phyloP scores from a whole-genome alignment of 2,113 vertebrate genomes.

The Anser cygnoides region DNA sequence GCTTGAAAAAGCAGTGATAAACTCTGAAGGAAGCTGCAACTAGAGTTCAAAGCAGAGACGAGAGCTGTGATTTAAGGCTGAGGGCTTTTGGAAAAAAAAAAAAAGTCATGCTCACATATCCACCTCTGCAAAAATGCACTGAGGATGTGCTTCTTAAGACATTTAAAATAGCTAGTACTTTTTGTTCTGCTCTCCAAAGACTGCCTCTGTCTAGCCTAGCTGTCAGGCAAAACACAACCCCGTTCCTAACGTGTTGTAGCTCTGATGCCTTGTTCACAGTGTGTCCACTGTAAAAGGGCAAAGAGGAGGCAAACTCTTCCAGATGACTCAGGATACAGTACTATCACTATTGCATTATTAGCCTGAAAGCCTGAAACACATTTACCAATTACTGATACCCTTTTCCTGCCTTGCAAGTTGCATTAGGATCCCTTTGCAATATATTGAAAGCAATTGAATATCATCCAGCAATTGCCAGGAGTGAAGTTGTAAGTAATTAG shows the following conservation, averaged over 20 bases:
- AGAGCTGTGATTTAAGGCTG: constrained; percentile 8
- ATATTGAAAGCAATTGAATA: constrained; percentile 66
- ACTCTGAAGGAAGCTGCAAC: constrained; percentile 14
- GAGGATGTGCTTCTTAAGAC: not conserved
- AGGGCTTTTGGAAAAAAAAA: not conserved
- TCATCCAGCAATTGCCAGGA: constrained; percentile 61
- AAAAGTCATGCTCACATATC: not conserved
- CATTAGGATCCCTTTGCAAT: constrained; percentile 30
- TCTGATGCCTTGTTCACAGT: not conserved
- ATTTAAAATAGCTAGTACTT: not conserved
- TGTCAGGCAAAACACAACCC: not conserved
- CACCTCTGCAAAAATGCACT: not conserved
- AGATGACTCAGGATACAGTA: not conserved
- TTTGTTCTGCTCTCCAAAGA: not conserved
- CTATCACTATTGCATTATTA: not conserved
- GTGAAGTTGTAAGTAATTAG: constrained; percentile 73
- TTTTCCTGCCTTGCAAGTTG: not conserved
- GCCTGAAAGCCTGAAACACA: not conserved
- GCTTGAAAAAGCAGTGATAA: constrained; percentile 13
- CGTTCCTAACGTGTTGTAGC: not conserved
- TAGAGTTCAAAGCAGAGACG: not conserved
- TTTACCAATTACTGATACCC: not conserved
- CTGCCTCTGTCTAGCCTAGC: not conserved
- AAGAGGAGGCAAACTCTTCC: not conserved
- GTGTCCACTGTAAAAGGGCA: not conserved